A percentile compares a stretch with the other conserved stretches of the same genome.
These are phyloP conservation scores for Speoplatyrhinus poulsoni DNA, from an alignment of 2,113 vertebrate species.

Conservation along the genomic window DNA sequence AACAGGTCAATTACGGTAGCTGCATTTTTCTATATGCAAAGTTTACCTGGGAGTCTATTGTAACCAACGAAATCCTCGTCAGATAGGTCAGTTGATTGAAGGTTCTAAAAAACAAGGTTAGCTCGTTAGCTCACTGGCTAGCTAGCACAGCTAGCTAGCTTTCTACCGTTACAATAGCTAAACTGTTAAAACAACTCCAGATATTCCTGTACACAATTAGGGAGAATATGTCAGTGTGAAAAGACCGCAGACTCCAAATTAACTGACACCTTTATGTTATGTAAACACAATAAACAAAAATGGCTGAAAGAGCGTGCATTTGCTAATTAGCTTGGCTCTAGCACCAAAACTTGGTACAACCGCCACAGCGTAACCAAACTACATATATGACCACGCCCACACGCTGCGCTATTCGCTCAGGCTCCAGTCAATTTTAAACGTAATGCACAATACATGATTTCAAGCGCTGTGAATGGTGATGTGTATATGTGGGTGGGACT, in stretches of 20 bases:
- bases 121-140: constrained; percentile 59
- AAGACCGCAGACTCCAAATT: background rate
- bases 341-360: constrained; percentile 67
- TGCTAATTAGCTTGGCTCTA: constrained; percentile 25
- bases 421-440: constrained; percentile 43
- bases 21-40: no score
- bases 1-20: background rate
- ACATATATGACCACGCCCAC: constrained; percentile 31
- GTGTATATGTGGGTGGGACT: background rate
- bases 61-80: constrained; percentile 63
- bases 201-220: constrained; percentile 48
- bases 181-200: constrained; percentile 37
- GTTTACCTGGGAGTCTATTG: constrained; percentile 70
- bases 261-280: background rate
- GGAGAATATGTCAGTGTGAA: constrained; percentile 19
- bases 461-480: constrained; percentile 34
- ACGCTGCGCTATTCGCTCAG: constrained; percentile 41
- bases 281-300: background rate
- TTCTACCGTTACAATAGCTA: constrained; percentile 31
- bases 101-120: constrained; percentile 30
- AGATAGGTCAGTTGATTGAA: constrained; percentile 34
- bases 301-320: background rate
- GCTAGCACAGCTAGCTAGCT: constrained; percentile 40
- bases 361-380: constrained; percentile 63
- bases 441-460: rapidly evolving